A percentile compares a stretch with the other conserved stretches of the same genome.
phyloP scores from a whole-genome alignment of 2,888 invertebrate genomes.

The Muscina levida region DNA sequence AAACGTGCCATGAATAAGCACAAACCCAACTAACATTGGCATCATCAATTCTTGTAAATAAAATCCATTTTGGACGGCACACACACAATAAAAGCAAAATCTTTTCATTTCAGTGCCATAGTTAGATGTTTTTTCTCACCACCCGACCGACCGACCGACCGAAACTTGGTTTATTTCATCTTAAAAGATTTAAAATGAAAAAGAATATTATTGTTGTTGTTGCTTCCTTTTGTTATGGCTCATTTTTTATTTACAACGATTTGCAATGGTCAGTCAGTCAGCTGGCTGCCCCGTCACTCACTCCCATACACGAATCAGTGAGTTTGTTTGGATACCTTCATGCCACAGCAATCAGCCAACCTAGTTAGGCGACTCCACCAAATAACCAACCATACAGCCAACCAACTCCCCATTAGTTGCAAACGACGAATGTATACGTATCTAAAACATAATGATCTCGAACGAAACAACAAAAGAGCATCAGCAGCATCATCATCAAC shows the following conservation, averaged over 20 bases:
- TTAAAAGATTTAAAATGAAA: conserved; percentile 39
- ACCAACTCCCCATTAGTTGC: neutral
- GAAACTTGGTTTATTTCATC: conserved; percentile 43
- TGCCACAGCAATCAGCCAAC: neutral
- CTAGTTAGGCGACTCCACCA: conserved; percentile 6
- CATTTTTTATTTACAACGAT: conserved; percentile 63
- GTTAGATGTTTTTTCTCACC: no score
- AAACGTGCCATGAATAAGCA: conserved; percentile 65
- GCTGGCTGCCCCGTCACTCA: conserved; percentile 11
- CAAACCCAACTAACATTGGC: conserved; percentile 48
- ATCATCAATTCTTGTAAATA: conserved; percentile 56
- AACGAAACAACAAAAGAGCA: neutral
- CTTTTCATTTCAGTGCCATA: neutral
- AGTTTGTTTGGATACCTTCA: neutral
- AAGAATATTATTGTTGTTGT: conserved; percentile 35
- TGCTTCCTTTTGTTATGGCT: conserved; percentile 60
- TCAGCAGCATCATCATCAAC: neutral
- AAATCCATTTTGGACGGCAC: conserved; percentile 39
- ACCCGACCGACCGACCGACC: no score
- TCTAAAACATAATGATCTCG: conserved; percentile 57
- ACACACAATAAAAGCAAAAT: neutral
- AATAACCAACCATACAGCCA: neutral
- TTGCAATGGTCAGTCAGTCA: conserved; percentile 56
- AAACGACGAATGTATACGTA: conserved; percentile 40
- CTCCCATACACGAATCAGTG: neutral